These are phyloP conservation scores for Porphyrio hochstetteri DNA, from an alignment of 2,113 vertebrate genomes.

Conservation along the genomic window DNA sequence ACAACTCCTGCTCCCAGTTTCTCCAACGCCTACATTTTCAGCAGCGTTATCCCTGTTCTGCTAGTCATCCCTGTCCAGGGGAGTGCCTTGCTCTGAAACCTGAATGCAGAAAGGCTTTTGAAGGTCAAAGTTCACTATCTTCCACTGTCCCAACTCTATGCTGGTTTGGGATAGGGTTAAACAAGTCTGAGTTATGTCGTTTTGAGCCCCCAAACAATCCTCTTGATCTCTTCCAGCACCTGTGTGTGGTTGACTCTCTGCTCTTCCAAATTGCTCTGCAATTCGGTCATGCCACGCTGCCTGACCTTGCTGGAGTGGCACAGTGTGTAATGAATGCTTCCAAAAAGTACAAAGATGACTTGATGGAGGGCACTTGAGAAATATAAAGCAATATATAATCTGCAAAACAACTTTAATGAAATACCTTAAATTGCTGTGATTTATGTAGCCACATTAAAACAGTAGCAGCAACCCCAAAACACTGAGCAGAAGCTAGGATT, in stretches of 20 bases:
- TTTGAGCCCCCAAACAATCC: neutral
- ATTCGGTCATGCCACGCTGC: neutral
- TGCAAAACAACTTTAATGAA: constrained; percentile 46
- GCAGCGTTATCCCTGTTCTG: neutral
- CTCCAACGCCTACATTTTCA: neutral
- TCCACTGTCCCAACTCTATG: neutral
- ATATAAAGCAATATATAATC: neutral
- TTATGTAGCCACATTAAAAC: constrained; percentile 39
- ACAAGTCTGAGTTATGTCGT: neutral
- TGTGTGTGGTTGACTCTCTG: neutral
- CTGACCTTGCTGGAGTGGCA: neutral
- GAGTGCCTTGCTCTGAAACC: neutral
- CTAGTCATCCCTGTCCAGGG: neutral
- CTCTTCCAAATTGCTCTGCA: neutral
- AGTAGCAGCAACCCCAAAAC: neutral
- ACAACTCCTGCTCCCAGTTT: neutral
- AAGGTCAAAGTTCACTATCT: neutral
- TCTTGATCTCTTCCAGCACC: neutral
- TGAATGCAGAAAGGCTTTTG: neutral
- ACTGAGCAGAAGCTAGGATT: neutral
- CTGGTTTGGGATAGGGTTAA: neutral
- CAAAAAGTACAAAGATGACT: neutral
- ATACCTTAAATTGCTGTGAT: neutral
- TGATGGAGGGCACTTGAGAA: neutral
- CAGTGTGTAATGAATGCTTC: neutral